Base-by-base conservation (phyloP, 2,113 vertebrate species). In the Vimba vimba region DNA sequence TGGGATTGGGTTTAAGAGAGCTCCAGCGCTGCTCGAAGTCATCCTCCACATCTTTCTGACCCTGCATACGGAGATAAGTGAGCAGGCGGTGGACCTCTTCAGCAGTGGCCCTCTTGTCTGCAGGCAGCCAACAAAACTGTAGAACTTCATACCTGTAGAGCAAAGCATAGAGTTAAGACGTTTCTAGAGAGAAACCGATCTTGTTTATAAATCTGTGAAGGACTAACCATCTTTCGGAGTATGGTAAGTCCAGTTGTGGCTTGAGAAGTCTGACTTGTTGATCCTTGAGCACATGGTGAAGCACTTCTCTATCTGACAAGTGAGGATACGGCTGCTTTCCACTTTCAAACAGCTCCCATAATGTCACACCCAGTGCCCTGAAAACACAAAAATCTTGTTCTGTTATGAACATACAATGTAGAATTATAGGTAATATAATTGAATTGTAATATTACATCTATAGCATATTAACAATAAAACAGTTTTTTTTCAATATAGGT, bases 1-100 rank as follows among this genome's bases (percentile, higher is more conserved):
- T 91, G 0, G 95, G 92, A 87, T 95, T 96, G 0, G 98, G 97
- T 87, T 97, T 98, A 3, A 99, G 97, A 27, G 97, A 94, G 1
- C 97, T 96, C 98, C 98, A 99, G 86, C 98, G 97, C 79, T 98
- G 97, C 21, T 99, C 97, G 25, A 98, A 99, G 89, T 98, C 98
- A 0, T 96, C 95, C 77, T 97, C 97, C 0, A 96, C 93, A 91
- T 97, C 97, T 92, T 96, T 96, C 84, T 99, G 98, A 90, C 97
- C 98, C 85, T 99, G 98, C 97, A 98, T 95, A 75, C 96, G 96
- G 75, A 99, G 96, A 87, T 97, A 99, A 36, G 96, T 98, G 13
- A 99, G 89, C 85, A 99, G 94, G 30, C 97, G 95, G 62, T 99
- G 97, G 23, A 99, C 96, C 69, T 99, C 98, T 77, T 99, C 98